Conservation (phyloP, 2,113 vertebrate species). For the Gallinago media region DNA sequence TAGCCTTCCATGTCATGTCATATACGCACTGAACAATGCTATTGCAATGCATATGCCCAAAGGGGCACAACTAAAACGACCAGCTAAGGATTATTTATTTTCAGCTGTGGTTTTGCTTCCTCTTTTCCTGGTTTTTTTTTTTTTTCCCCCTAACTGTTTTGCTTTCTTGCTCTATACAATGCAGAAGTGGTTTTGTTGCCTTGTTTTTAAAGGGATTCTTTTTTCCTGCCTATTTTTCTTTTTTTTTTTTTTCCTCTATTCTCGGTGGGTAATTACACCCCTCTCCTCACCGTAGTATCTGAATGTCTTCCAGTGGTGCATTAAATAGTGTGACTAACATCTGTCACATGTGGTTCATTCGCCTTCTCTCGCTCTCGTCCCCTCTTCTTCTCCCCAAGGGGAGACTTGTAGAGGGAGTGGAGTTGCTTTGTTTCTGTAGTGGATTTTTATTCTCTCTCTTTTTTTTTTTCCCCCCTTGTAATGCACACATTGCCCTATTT, state of each 20-base stretch:
- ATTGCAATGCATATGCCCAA: constrained; percentile 42
- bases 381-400: constrained; percentile 52
- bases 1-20: constrained; percentile 46
- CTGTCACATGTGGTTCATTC: constrained; percentile 67
- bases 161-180: not conserved
- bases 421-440: constrained; percentile 44
- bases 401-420: not conserved
- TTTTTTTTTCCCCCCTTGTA: not conserved
- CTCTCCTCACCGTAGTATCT: not conserved
- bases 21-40: constrained; percentile 16
- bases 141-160: not conserved
- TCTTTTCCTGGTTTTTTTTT: not conserved
- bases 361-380: constrained; percentile 34
- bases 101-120: not conserved
- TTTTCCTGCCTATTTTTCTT: constrained; percentile 4
- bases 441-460: not conserved
- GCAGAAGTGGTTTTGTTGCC: not conserved
- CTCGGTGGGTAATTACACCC: not conserved
- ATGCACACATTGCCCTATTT: constrained; percentile 29
- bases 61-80: constrained; percentile 40
- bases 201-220: not conserved
- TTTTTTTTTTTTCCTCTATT: not conserved
- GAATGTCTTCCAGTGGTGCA: constrained; percentile 69
- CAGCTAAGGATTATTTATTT: constrained; percentile 49
- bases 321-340: constrained; percentile 68